These are phyloP conservation scores for Perizoma affinitatum DNA, from an alignment of 2,888 invertebrate species.

Conservation along the genomic window DNA sequence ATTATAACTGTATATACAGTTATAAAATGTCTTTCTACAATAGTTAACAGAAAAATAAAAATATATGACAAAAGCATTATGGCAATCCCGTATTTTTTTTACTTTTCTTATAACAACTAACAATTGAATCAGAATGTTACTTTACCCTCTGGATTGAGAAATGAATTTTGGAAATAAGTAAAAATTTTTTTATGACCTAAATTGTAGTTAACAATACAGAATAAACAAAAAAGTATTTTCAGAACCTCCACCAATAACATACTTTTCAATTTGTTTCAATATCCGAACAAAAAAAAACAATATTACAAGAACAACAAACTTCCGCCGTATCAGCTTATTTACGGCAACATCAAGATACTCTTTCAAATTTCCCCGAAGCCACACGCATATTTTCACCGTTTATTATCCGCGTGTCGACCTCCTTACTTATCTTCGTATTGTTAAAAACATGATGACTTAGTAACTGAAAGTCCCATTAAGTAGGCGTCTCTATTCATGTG, in stretches of 20 bases:
- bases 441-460: slow-evolving; percentile 83
- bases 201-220: not conserved
- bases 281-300: slow-evolving; percentile 47
- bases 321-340: slow-evolving; percentile 60
- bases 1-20: too few relatives aligned
- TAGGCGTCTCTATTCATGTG: slow-evolving; percentile 80
- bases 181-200: not conserved
- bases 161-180: too few relatives aligned
- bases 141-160: too few relatives aligned
- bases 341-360: slow-evolving; percentile 71
- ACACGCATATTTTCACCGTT: slow-evolving; percentile 74
- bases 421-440: slow-evolving; percentile 79
- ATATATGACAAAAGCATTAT: too few relatives aligned
- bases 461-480: slow-evolving; percentile 83
- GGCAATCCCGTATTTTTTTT: too few relatives aligned
- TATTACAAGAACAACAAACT: slow-evolving; percentile 54
- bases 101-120: too few relatives aligned
- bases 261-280: slow-evolving; percentile 50
- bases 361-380: slow-evolving; percentile 65
- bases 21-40: too few relatives aligned
- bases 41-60: too few relatives aligned
- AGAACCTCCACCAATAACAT: slow-evolving; percentile 9
- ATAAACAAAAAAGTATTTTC: not conserved
- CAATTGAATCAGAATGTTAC: too few relatives aligned
- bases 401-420: slow-evolving; percentile 77